Base-by-base conservation (phyloP, 2,113 vertebrate species). In the Zosterops japonicus region DNA sequence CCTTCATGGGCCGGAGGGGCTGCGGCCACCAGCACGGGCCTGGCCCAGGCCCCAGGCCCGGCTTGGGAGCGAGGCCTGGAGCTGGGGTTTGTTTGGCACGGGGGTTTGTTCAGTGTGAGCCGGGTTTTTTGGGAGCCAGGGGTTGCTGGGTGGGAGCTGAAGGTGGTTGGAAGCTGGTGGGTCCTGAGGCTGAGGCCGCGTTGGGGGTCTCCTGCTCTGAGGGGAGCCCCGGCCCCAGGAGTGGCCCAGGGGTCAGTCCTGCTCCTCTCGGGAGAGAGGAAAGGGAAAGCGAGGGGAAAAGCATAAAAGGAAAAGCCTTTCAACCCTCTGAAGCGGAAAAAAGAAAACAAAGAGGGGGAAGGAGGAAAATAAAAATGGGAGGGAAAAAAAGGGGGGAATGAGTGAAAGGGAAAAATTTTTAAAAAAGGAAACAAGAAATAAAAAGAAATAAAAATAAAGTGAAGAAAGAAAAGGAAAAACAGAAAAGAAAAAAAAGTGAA, bases 221-320 rank as follows among this genome's bases (percentile, higher is more conserved):
- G 35, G 21, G 47, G 42, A 71, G 10, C 25, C n/a, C 28, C 0
- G 0, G 75, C 5, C 33, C n/a, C 14, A 11, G 1, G 12, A 8
- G 4, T 6, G 47, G 12, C 15, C 5, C 23, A 24, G 49, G 7
- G 17, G 1, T 47, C 0, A 0, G 29, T 24, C 5, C 65, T 35
- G 20, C 47, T 63, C 22, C 24, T 68, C 46, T 2, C 21, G 25
- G 20, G 65, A 64, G 17, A 64, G 35, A 50, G 25, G 10, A 44
- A 42, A 24, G 23, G 12, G 21, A 65, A 14, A 57, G 8, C 7
- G 53, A 83, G 11, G 31, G 20, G 10, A 1, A 8, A 23, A 20
- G 8, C 2, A 21, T 3, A 50, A n/a, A 27, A 21, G 9, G 8
- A 41, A 76, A 67, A 50, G 7, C 5, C 21, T 50, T 15, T 8